Conservation (phyloP, 2,797 vertebrate genomes). For the Distichodus sexfasciatus region DNA sequence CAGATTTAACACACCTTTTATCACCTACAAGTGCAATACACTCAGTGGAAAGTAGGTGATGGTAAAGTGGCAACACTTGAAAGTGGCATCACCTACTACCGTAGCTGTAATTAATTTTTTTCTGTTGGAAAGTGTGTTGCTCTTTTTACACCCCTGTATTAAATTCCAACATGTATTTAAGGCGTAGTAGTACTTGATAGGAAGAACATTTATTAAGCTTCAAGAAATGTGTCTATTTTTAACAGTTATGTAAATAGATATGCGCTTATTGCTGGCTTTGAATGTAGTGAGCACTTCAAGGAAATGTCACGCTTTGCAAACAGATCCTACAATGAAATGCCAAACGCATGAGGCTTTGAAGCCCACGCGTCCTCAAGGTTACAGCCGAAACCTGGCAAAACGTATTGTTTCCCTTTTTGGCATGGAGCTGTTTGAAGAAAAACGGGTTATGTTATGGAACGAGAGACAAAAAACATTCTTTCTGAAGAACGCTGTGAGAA, state of each 20-base stretch:
- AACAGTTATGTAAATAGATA: constrained; percentile 43
- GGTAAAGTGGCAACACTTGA: constrained; percentile 38
- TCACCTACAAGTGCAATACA: constrained; percentile 18
- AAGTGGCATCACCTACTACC: constrained; percentile 18
- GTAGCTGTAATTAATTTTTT: no score
- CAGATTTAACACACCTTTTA: constrained; percentile 18
- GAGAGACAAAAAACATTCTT: not conserved
- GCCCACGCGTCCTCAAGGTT: constrained; percentile 1
- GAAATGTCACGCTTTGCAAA: constrained; percentile 45
- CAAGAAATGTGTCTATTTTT: not conserved
- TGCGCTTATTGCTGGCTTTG: constrained; percentile 43
- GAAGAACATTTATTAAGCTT: constrained; percentile 12
- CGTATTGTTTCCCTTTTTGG: constrained; percentile 27
- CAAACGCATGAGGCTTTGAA: constrained; percentile 22
- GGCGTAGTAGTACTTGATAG: not conserved
- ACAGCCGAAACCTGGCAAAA: constrained; percentile 10
- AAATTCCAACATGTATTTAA: constrained; percentile 6
- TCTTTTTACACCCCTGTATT: constrained; percentile 32
- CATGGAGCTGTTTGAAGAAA: constrained; percentile 21
- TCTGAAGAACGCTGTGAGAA: no score
- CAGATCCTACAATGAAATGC: constrained; percentile 26
- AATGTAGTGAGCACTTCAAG: constrained; percentile 38
- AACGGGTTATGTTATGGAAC: constrained; percentile 5
- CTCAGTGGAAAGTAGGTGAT: constrained; percentile 11
- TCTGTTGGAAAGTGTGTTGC: constrained; percentile 34